phyloP scores from a whole-genome alignment of 1,140 invertebrate genomes.

The Zaprionus gabonicus region DNA sequence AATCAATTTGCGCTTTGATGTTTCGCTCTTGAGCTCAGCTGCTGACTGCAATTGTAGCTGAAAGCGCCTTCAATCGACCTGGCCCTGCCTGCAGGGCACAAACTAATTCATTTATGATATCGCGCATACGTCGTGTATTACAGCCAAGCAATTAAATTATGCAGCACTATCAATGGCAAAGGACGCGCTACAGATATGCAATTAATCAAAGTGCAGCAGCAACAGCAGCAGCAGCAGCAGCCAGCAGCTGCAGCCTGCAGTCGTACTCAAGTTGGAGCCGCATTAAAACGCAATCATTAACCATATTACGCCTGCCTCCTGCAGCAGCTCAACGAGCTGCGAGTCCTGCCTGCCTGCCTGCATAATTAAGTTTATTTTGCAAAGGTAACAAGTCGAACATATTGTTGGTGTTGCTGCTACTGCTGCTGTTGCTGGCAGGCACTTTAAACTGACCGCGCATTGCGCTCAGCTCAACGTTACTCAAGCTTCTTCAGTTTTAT shows the following conservation, averaged over 20 bases:
- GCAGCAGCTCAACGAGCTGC: background rate
- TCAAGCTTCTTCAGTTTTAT: constrained; percentile 12
- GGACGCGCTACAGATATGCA: constrained; percentile 52
- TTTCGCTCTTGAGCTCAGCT: constrained; percentile 18
- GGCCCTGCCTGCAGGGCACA: background rate
- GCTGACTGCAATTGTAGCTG: constrained; percentile 13
- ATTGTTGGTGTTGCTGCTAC: constrained; percentile 56
- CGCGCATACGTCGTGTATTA: constrained; percentile 60
- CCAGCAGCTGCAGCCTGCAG: constrained; percentile 15
- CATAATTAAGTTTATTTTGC: constrained; percentile 78
- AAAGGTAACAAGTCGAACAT: constrained; percentile 72
- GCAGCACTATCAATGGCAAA: constrained; percentile 47
- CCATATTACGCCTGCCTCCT: constrained; percentile 53
- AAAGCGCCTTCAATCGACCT: background rate
- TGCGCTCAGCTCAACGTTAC: background rate
- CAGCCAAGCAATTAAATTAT: constrained; percentile 67
- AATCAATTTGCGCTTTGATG: constrained; percentile 47
- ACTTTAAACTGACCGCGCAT: constrained; percentile 16
- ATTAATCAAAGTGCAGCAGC: constrained; percentile 74
- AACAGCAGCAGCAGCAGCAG: constrained; percentile 24
- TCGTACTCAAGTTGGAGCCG: constrained; percentile 49
- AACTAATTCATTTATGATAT: constrained; percentile 68
- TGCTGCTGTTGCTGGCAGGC: constrained; percentile 32
- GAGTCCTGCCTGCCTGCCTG: constrained; percentile 17
- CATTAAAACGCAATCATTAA: constrained; percentile 77